Conservation (phyloP, 2,888 invertebrate genomes). For the Lumbricus terrestris region DNA sequence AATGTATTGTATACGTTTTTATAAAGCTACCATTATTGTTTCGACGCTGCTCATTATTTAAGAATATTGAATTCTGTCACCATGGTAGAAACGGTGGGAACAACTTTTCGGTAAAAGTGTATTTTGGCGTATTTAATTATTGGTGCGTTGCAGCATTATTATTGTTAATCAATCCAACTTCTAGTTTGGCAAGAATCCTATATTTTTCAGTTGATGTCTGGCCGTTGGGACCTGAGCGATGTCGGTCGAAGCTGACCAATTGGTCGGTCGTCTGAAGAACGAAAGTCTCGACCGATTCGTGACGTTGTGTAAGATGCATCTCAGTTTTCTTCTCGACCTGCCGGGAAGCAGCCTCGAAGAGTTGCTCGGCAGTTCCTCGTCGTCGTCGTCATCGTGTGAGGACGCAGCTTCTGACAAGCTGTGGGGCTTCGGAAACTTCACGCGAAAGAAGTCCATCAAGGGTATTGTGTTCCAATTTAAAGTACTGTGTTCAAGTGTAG, state of each 20-base stretch:
- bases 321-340: not conserved
- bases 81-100: not conserved
- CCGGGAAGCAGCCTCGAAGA: not conserved
- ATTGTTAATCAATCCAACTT: too few relatives aligned
- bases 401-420: not conserved
- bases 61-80: not conserved
- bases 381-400: too few relatives aligned
- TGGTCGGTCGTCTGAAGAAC: slow-evolving; percentile 5
- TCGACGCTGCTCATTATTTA: not conserved
- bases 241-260: not conserved
- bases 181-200: too few relatives aligned
- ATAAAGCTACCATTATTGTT: too few relatives aligned
- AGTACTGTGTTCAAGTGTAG: too few relatives aligned
- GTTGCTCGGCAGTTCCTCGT: not conserved
- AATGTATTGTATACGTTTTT: too few relatives aligned
- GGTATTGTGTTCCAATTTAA: not conserved
- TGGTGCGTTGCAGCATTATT: too few relatives aligned
- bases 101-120: too few relatives aligned
- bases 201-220: not conserved
- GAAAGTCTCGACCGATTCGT: not conserved
- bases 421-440: slow-evolving; percentile 10
- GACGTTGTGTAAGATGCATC: not conserved
- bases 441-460: slow-evolving; percentile 7
- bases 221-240: not conserved
- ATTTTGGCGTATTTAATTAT: too few relatives aligned